Conservation (phyloP, 1,140 invertebrate genomes). For the Trachymyrmex cornetzi region DNA sequence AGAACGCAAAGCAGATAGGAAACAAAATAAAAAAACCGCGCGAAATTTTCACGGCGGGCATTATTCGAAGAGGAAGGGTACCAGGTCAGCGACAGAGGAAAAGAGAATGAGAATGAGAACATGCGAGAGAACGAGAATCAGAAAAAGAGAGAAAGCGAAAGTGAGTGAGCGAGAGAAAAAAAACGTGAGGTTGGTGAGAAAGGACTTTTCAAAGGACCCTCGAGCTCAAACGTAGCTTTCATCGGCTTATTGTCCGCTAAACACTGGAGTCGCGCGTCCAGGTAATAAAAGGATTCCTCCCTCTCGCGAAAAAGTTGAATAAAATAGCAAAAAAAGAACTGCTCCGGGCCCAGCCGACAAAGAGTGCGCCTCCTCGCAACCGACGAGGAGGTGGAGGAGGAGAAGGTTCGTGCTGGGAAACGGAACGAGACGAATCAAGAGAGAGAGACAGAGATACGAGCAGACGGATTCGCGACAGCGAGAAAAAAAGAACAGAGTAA, state of each 20-base stretch:
- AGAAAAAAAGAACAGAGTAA: constrained; percentile 35
- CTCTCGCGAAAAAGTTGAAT: constrained; percentile 76
- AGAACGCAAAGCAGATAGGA: constrained; percentile 26
- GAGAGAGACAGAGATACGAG: constrained; percentile 1
- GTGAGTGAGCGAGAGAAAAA: constrained; percentile 27
- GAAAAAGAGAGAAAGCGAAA: not conserved
- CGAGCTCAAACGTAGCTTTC: constrained; percentile 78
- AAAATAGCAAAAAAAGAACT: constrained; percentile 76
- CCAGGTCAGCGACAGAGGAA: constrained; percentile 27
- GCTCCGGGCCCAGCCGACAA: constrained; percentile 68
- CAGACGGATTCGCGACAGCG: constrained; percentile 42
- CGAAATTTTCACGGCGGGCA: constrained; percentile 68
- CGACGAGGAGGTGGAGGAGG: constrained; percentile 14
- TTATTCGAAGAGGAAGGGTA: constrained; percentile 20
- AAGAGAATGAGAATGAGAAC: constrained; percentile 36
- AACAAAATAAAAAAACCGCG: constrained; percentile 44
- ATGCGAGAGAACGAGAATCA: constrained; percentile 1
- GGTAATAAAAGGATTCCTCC: constrained; percentile 78
- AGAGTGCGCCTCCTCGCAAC: constrained; percentile 62
- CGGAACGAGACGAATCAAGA: constrained; percentile 15
- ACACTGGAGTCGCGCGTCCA: constrained; percentile 76
- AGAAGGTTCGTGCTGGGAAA: constrained; percentile 43
- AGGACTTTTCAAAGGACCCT: constrained; percentile 76
- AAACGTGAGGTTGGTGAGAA: constrained; percentile 62
- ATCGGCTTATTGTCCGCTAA: constrained; percentile 79